These are phyloP conservation scores for Tineola bisselliella DNA, from an alignment of 2,888 invertebrate species.

Conservation along the genomic window DNA sequence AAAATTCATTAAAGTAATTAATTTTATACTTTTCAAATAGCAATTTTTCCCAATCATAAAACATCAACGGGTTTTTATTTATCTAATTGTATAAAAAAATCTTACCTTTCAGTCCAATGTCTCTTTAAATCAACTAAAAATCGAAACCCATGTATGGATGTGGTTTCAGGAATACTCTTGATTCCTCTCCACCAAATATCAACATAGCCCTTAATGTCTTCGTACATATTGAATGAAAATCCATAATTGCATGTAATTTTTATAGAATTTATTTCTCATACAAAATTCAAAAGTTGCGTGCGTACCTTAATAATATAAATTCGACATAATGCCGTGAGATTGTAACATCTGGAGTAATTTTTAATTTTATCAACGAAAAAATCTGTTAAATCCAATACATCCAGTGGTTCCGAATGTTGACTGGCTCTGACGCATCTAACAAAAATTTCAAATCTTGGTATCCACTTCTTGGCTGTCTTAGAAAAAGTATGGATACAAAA, in stretches of 20 bases:
- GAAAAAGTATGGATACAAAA: too few relatives aligned
- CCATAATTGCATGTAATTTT: neutral
- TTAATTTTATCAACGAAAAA: neutral
- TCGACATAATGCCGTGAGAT: neutral
- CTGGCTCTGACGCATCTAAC: too few relatives aligned
- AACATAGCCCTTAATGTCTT: slow-evolving; percentile 34
- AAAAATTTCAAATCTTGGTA: too few relatives aligned
- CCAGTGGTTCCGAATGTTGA: too few relatives aligned
- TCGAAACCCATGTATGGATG: slow-evolving; percentile 72
- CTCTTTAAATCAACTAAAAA: slow-evolving; percentile 70
- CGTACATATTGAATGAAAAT: slow-evolving; percentile 14
- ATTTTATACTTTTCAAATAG: too few relatives aligned
- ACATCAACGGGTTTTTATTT: too few relatives aligned
- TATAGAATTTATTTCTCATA: neutral
- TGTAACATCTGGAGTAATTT: neutral
- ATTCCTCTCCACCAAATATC: slow-evolving; percentile 60
- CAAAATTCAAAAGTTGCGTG: neutral
- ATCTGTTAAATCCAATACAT: too few relatives aligned
- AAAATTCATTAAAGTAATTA: slow-evolving; percentile 12
- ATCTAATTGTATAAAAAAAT: too few relatives aligned
- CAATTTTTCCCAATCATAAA: too few relatives aligned
- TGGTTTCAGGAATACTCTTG: slow-evolving; percentile 53
- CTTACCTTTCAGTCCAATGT: slow-evolving; percentile 73
- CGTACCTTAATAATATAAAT: neutral
- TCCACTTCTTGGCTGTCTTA: too few relatives aligned